Evolutionary conservation across 2,888 invertebrate species (phyloP).

Genomic region (Clivina fossor): DNA sequence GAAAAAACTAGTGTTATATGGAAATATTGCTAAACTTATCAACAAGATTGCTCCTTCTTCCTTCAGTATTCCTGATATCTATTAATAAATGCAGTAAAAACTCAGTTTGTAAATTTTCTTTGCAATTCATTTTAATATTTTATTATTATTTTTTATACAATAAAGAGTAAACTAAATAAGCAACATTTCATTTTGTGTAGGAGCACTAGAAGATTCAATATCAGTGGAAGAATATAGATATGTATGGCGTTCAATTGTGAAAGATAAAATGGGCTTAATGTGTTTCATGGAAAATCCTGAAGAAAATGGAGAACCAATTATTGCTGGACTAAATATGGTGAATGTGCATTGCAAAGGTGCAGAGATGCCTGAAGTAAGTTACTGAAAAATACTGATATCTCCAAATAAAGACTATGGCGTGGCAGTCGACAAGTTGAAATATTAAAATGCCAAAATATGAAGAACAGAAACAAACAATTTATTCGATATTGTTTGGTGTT

Average conservation of each 20-base stretch:
- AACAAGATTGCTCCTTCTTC: too few species aligned
- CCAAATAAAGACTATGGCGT: too few species aligned
- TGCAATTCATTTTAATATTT: constrained; percentile 1
- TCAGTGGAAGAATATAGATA: constrained; percentile 23
- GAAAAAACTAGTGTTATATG: too few species aligned
- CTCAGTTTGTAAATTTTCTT: too few species aligned
- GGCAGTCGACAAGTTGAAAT: too few species aligned
- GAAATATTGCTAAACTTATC: too few species aligned
- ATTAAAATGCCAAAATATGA: too few species aligned
- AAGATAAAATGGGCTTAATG: constrained; percentile 46
- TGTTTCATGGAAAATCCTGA: constrained; percentile 47
- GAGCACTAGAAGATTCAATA: neutral
- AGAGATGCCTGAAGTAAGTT: constrained; percentile 31
- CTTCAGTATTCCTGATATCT: too few species aligned
- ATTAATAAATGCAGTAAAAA: too few species aligned
- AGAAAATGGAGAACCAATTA: constrained; percentile 45
- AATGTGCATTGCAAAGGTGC: constrained; percentile 34
- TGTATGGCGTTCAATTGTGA: constrained; percentile 40
- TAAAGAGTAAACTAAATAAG: neutral
- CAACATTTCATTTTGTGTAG: neutral
- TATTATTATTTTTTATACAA: neutral
- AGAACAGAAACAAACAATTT: too few species aligned
- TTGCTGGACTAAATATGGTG: constrained; percentile 50
- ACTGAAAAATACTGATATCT: neutral
- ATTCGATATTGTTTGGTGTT: too few species aligned